Evolutionary conservation across 2,113 vertebrate genomes (phyloP).

Genomic region (Eleginops maclovinus): DNA sequence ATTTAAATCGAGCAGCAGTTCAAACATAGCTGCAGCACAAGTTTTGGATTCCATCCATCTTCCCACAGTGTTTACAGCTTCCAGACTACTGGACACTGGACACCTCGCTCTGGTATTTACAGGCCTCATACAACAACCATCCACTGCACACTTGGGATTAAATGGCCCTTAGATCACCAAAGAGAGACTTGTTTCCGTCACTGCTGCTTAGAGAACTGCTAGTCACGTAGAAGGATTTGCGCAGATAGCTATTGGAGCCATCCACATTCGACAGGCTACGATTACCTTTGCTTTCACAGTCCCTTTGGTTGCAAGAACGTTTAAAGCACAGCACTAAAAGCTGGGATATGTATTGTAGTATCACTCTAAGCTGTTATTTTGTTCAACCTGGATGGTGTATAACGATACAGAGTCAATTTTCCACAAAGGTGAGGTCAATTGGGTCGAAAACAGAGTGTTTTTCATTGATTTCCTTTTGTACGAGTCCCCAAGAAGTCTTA

Average conservation of each 20-base stretch:
- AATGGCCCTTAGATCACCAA: constrained; percentile 43
- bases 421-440: neutral
- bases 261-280: neutral
- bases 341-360: neutral
- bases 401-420: neutral
- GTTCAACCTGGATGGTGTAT: neutral
- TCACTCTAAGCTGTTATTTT: constrained; percentile 28
- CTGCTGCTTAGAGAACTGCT: constrained; percentile 14
- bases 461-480: constrained; percentile 47
- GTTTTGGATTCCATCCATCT: constrained; percentile 52
- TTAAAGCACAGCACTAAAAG: constrained; percentile 1
- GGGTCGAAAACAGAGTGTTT: constrained; percentile 21
- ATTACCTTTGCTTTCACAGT: constrained; percentile 12
- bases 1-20: constrained; percentile 30
- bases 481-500: constrained; percentile 50
- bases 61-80: constrained; percentile 57
- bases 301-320: neutral
- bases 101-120: constrained; percentile 67
- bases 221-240: neutral
- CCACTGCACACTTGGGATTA: constrained; percentile 34
- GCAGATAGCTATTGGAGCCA: constrained; percentile 1
- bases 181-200: constrained; percentile 13
- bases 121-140: constrained; percentile 25
- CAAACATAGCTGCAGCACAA: constrained; percentile 14
- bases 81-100: constrained; percentile 61